Base-by-base conservation (phyloP, 2,888 invertebrate species). In the Furcula furcula region DNA sequence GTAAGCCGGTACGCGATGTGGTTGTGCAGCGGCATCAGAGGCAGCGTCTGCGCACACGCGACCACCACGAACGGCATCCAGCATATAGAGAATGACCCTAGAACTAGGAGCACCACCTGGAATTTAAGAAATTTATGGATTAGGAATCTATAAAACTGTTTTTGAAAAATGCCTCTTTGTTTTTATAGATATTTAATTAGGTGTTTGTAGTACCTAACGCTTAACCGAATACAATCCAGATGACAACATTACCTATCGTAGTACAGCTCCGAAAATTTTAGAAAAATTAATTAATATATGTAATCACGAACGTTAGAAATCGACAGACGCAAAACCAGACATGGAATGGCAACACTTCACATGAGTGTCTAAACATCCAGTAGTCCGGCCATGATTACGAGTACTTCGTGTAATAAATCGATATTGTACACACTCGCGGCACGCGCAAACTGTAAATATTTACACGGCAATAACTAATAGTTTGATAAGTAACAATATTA, bases 61-160 rank as follows among this genome's bases (percentile, higher is more conserved):
- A 94, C 92, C 29, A 93, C 90, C 57, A 94, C 92, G 73, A 94
- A 95, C 9, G 95, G 95, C 64, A 95, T 89, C 95, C 95, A 95
- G 70, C 94, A 95, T 42, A 95, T 83, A 0, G 95, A 93, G 68
- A 95, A 95, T 45, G 94, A 94, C 13, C 95, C 95, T 64, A 95
- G 88, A 11, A 95, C 94, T 47, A 94, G 83, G 7, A 95, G 85
- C 37, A 95, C 94, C 41, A 95, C 93, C 94, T 94, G 90, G 12
- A 86, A 89, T 44, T 12, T 16, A 10, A 16, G 34, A 15, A 16
- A 10, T n/a, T n/a, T n/a, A n/a, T n/a, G n/a, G n/a, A n/a, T n/a
- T n/a, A n/a, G n/a, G n/a, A n/a, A n/a, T n/a, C n/a, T n/a, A n/a
- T n/a, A n/a, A n/a, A n/a, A n/a, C n/a, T n/a, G n/a, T n/a, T n/a